Evolutionary conservation across 2,797 vertebrate species (phyloP).

Genomic region (Ispidina lecontei): DNA sequence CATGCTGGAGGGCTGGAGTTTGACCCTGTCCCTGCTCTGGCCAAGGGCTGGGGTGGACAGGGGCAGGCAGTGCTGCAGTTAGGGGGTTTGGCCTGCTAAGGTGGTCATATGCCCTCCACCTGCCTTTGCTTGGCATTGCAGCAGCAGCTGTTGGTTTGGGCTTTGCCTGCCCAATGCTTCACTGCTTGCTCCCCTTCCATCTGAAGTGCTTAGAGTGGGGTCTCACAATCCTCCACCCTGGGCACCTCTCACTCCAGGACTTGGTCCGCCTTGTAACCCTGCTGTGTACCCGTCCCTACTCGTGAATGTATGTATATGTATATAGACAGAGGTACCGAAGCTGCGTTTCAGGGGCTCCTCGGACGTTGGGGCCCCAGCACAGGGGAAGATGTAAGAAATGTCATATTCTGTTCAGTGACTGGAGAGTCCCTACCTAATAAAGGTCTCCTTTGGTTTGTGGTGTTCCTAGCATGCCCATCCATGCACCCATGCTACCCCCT

Average conservation of each 20-base stretch:
- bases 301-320: constrained; percentile 40
- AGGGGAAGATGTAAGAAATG: constrained; percentile 41
- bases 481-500: background rate
- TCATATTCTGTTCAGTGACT: background rate
- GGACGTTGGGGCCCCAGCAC: fast-evolving
- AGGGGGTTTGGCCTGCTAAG: background rate
- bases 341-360: background rate
- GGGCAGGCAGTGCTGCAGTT: background rate
- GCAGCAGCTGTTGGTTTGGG: background rate
- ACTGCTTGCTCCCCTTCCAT: background rate
- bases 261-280: background rate
- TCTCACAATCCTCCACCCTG: fast-evolving
- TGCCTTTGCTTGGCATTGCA: background rate
- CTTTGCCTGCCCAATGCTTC: background rate
- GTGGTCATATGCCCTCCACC: background rate
- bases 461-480: background rate
- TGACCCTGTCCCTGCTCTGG: constrained; percentile 10
- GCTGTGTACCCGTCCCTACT: background rate
- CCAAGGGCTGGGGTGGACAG: background rate
- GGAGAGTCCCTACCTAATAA: constrained; percentile 46
- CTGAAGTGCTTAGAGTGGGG: background rate
- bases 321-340: background rate
- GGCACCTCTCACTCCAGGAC: background rate
- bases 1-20: constrained; percentile 53
- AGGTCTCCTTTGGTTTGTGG: constrained; percentile 3